These are phyloP conservation scores for Papilio machaon DNA, from an alignment of 1,140 invertebrate genomes.

Conservation along the genomic window DNA sequence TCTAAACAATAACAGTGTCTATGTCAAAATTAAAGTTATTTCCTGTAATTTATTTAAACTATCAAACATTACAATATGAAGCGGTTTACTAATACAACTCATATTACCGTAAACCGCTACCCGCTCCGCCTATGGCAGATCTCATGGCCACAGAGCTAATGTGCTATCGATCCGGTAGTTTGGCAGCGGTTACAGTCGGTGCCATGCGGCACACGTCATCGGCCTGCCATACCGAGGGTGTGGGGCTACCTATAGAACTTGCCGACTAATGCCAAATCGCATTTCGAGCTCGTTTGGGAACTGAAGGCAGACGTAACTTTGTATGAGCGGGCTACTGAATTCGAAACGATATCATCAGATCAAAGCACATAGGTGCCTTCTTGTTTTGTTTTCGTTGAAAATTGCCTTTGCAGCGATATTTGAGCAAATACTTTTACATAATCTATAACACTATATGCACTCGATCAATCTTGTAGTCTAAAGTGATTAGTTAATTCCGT, in stretches of 20 bases:
- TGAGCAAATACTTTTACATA: neutral
- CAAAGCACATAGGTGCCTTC: neutral
- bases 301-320: constrained; percentile 27
- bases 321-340: constrained; percentile 14
- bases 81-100: no score
- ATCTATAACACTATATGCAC: neutral
- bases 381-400: constrained; percentile 18
- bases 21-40: neutral
- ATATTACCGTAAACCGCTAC: neutral
- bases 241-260: constrained; percentile 26
- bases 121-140: constrained; percentile 27
- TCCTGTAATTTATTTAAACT: neutral
- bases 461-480: neutral
- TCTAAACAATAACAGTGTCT: neutral
- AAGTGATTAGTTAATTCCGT: neutral
- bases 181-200: constrained; percentile 64
- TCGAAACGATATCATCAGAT: constrained; percentile 29
- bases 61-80: neutral
- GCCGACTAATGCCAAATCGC: constrained; percentile 42
- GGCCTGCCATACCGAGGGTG: constrained; percentile 36
- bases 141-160: constrained; percentile 54
- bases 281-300: constrained; percentile 35
- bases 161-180: constrained; percentile 67
- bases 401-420: neutral
- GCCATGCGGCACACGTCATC: constrained; percentile 64